Base-by-base conservation (phyloP, 2,113 vertebrate genomes). In the Pachyramphus minor region DNA sequence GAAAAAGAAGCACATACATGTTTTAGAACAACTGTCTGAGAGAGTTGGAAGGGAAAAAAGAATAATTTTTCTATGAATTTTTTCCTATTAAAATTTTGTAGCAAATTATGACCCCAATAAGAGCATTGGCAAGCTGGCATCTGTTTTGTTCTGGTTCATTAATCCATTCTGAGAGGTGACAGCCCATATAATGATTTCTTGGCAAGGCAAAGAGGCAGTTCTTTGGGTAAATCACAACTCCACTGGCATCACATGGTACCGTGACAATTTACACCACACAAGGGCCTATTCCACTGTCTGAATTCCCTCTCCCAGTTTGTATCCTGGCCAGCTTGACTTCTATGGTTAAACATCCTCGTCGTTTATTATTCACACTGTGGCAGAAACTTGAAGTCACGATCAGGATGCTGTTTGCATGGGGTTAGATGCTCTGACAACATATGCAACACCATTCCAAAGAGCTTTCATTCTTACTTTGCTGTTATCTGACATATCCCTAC, bases 151-250 rank as follows among this genome's bases (percentile, higher is more conserved):
- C 93, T 82, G n/a, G 58, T 91, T 93, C 71, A 64, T 84, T 60
- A 87, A 89, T 89, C 73, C 72, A 56, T 72, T 93, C 39, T 60
- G 64, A 89, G 76, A 87, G 22, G 60, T 84, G 84, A 95, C 80
- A 92, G 60, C 60, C 76, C 68, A 59, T 67, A 74, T 74, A 49
- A 12, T 81, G 72, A 78, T 77, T 89, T 74, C 86, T 88, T 95
- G 95, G 83, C 83, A 87, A 87, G 72, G 33, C 50, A 80, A 82
- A 45, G 73, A 89, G 45, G 52, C 47, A 74, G 23, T 18, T 93
- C 67, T 92, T 77, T 63, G 86, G 45, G 73, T 64, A 94, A 75
- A 84, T 76, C 15, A 8, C 49, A 77, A 39, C 68, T 93, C 45
- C 50, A 8, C 50, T 89, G 72, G 74, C 86, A 92, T 68, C 44